Conservation (phyloP, 2,888 invertebrate genomes). For the Lathronympha strigana region DNA sequence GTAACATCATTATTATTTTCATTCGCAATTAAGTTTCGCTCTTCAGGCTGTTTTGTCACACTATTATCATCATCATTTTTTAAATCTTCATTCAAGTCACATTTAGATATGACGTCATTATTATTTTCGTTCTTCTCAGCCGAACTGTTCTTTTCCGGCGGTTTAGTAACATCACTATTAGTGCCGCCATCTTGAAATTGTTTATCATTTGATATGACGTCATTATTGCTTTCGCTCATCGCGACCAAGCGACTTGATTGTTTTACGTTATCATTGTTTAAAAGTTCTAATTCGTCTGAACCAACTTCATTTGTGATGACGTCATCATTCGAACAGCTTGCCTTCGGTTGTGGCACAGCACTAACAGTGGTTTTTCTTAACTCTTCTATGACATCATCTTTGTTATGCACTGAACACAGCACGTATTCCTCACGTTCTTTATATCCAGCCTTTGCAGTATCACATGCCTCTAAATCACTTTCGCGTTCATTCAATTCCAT, state of each 20-base stretch:
- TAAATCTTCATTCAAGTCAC: neutral
- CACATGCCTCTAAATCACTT: constrained; percentile 11
- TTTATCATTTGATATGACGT: constrained; percentile 8
- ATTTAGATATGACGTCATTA: neutral
- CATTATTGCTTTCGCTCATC: constrained; percentile 10
- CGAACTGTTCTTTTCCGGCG: neutral
- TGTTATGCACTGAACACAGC: neutral
- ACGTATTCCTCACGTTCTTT: neutral
- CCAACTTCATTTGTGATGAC: neutral
- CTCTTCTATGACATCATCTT: constrained; percentile 1
- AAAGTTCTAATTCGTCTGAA: neutral
- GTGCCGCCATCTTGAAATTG: constrained; percentile 5
- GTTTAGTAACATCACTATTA: constrained; percentile 15
- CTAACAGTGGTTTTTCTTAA: neutral
- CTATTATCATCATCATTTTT: neutral
- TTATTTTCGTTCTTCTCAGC: neutral
- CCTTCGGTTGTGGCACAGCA: neutral
- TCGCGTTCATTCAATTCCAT: constrained; percentile 12
- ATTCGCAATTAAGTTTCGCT: neutral
- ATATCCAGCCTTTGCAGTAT: no score
- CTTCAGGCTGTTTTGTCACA: neutral
- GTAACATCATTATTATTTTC: constrained; percentile 8
- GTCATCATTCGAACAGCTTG: neutral
- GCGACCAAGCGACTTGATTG: neutral
- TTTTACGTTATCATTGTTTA: neutral